Percentiles rank a stretch among this genome's conserved stretches.
phyloP scores from a whole-genome alignment of 53 echinoderm and acorn worm species.

The Stichopus horrens region DNA sequence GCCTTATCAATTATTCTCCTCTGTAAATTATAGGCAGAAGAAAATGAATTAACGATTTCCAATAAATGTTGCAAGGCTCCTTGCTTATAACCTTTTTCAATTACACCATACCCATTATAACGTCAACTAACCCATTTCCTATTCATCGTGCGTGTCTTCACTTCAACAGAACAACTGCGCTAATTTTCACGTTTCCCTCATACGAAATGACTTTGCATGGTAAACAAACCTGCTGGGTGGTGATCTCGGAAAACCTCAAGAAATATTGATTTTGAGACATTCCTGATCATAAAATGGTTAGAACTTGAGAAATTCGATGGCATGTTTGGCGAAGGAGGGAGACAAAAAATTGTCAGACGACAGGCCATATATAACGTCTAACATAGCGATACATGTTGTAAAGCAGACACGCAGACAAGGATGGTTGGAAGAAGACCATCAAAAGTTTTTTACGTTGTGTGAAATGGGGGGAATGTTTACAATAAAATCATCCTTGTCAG shows the following conservation, averaged over 20 bases:
- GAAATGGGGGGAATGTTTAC: conserved; percentile 5
- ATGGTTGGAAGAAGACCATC: neutral
- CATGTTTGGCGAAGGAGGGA: neutral
- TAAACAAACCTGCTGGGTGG: conserved; percentile 14
- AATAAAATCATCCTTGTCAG: conserved; percentile 9
- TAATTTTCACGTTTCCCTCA: conserved; percentile 11
- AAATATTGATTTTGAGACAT: conserved; percentile 14
- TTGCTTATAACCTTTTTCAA: conserved; percentile 2
- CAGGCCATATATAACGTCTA: neutral
- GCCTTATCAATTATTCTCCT: conserved; percentile 1
- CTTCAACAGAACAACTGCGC: conserved; percentile 3
- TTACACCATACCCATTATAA: conserved; percentile 6
- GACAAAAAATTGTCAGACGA: neutral
- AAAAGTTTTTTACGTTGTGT: conserved; percentile 8
- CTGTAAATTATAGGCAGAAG: conserved; percentile 10
- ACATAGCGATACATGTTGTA: neutral
- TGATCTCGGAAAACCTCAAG: conserved; percentile 14
- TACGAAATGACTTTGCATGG: conserved; percentile 10
- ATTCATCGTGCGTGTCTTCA: conserved; percentile 9
- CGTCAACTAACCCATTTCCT: conserved; percentile 14
- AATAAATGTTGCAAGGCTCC: conserved; percentile 9
- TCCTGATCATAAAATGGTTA: conserved; percentile 18
- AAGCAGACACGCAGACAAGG: neutral
- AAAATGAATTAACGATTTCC: conserved; percentile 10
- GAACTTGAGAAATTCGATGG: conserved; percentile 2